phyloP scores from a whole-genome alignment of 2,888 invertebrate species.

The Chymomyza amoena region DNA sequence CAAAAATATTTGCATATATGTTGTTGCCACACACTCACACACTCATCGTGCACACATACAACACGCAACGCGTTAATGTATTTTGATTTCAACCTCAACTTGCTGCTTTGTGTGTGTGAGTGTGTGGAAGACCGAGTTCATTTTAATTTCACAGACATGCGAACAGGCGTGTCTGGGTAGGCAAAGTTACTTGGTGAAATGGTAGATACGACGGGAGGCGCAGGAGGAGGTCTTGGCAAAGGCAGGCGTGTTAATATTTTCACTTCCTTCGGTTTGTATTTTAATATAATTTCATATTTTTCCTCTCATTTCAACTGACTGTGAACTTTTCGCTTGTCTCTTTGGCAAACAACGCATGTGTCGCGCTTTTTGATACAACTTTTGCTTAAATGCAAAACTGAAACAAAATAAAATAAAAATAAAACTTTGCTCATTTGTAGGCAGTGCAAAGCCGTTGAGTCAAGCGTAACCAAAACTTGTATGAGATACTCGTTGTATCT shows the following conservation, averaged over 20 bases:
- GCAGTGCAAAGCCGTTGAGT: slow-evolving; percentile 13
- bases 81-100: slow-evolving; percentile 64
- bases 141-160: slow-evolving; percentile 56
- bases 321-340: slow-evolving; percentile 7
- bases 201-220: not conserved
- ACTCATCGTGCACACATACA: not conserved
- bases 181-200: not conserved
- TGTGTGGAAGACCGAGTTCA: slow-evolving; percentile 36
- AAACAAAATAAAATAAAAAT: slow-evolving; percentile 54
- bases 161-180: slow-evolving; percentile 2
- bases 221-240: not conserved
- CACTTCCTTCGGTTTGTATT: slow-evolving; percentile 10
- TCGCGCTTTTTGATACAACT: slow-evolving; percentile 5
- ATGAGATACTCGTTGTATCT: slow-evolving; percentile 22
- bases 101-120: slow-evolving; percentile 33
- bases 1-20: slow-evolving; percentile 62
- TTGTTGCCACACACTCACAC: slow-evolving; percentile 22
- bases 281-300: slow-evolving; percentile 40
- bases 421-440: slow-evolving; percentile 67
- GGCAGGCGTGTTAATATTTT: slow-evolving; percentile 54
- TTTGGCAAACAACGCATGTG: not conserved
- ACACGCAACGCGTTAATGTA: slow-evolving; percentile 71
- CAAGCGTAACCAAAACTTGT: slow-evolving; percentile 3
- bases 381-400: slow-evolving; percentile 5
- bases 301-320: slow-evolving; percentile 32